Evolutionary conservation across 2,888 invertebrate genomes (phyloP), one percentile per base, ranked within the genome.

Genomic region (Acrobasis consociella): DNA sequence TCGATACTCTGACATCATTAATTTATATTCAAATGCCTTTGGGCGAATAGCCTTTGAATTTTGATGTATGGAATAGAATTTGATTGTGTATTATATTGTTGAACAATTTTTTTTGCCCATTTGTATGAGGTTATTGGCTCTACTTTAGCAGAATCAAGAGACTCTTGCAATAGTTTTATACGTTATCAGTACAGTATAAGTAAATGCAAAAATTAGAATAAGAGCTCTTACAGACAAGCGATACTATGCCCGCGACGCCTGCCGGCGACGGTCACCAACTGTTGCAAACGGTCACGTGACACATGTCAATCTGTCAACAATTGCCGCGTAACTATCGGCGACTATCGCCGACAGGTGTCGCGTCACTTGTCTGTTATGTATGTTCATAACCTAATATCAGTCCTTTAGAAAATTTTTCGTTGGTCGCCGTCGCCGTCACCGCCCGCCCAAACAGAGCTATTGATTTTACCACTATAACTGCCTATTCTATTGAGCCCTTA

Each of bases 1-100:
- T 85, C 81, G 74, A 80, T 73, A 71, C 75, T 70, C 74, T 74
- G 71, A 78, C 76, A 79, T 82, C 83, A 78, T 82, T 82, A 80
- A 82, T 86, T 79, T 77, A 75, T 83, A 55, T 55, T 55, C 55
- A 55, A 60, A 60, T 60, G 50, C 50, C 39, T 58, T 58, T 59
- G 56, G 42, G 56, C 56, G 56, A 56, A 39, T 56, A 56, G 56
- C 56, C 42, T 42, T 56, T 56, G 39, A 42, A 56, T 56, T 22
- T 56, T 56, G 42, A 56, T 56, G 10, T 42, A 42, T 42, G 11
- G 56, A 56, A 38, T 56, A 13, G 17, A 55, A 16, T 13, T 55
- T 39, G 39, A 55, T 11, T 13, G 39, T 55, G 55, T 39, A 55
- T 39, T 15, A 38, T 38, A 10, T 10, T 38, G n/a, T 13, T 7